Evolutionary conservation across 30 jellyfish, hydroid and myxozoan genomes (phyloP), one percentile per base, ranked within the genome.

Genomic region (Aurelia sp.): DNA sequence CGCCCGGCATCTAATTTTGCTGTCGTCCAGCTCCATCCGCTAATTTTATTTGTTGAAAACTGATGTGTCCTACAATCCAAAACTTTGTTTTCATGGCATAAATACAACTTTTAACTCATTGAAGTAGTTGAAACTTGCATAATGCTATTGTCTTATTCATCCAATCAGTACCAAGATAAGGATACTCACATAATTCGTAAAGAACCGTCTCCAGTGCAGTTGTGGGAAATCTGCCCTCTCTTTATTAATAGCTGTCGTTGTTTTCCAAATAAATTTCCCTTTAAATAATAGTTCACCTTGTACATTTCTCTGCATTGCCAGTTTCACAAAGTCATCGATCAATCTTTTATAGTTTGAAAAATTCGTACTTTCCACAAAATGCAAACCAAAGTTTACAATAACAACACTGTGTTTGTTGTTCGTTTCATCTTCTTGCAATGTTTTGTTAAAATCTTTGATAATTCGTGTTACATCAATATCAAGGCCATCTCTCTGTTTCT

Each of bases 221-320:
- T 89, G 97, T 9, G 97, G 97, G 31, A 8, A 20, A 51, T 73
- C 85, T 13, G 97, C 97, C 65, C 92, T 72, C 53, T 89, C 97
- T 53, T 89, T 89, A 40, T 81, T 44, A 11, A 89, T 89, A 11
- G 97, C 91, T 13, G 97, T 89, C 59, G 97, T 69, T 30, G 97
- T 66, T 44, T 89, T 89, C 97, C 97, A 89, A 15, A 89, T 50
- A 18, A 89, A 24, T 47, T 50, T 89, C 13, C 92, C 91, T 24
- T 62, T 47, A 50, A 72, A 71, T 31, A 4, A 51, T 13, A 9
- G 15, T 18, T 52, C 52, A 2, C 86, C 92, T 7, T 57, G 55
- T 27, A 33, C 61, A 19, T 65, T 63, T 63, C 76, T 50, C 24
- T 35, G 38, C 30, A 35, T 27, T 21, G 72, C 53, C 67, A 80